These are phyloP conservation scores for Limnephilus rhombicus DNA, from an alignment of 2,888 invertebrate species.

Conservation along the genomic window DNA sequence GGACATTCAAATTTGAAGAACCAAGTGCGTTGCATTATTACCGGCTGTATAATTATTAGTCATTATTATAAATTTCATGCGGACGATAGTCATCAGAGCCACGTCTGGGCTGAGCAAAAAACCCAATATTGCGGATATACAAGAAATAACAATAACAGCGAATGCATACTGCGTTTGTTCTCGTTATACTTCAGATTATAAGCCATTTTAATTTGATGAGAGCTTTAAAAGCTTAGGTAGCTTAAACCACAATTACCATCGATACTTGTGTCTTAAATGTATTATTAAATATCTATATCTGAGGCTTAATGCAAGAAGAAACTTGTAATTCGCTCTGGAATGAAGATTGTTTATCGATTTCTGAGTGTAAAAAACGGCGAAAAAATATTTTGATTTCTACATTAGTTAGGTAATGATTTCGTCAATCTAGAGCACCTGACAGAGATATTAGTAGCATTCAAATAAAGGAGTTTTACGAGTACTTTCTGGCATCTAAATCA, in stretches of 20 bases:
- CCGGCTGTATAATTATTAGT: slow-evolving; percentile 54
- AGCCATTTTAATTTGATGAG: neutral
- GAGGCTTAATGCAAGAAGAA: no score
- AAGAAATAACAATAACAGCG: slow-evolving; percentile 39
- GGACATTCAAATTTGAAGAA: slow-evolving; percentile 49
- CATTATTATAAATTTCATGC: slow-evolving; percentile 55
- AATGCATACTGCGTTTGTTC: slow-evolving; percentile 29
- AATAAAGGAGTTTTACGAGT: no score
- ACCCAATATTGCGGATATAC: slow-evolving; percentile 42
- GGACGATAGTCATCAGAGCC: slow-evolving; percentile 43
- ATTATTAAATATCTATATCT: neutral
- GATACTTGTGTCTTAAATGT: neutral
- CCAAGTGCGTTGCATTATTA: slow-evolving; percentile 45
- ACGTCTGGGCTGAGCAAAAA: slow-evolving; percentile 37
- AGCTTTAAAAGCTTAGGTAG: neutral
- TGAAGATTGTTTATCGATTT: no score
- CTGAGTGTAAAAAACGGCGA: no score
- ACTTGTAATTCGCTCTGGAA: no score
- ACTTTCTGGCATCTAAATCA: no score
- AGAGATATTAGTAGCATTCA: no score
- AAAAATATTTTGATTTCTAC: no score
- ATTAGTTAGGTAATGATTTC: no score
- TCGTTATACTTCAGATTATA: slow-evolving; percentile 11
- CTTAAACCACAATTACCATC: neutral
- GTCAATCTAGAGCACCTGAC: no score